Evolutionary conservation across 2,113 vertebrate genomes (phyloP), one percentile per base, ranked within the genome.

Genomic region (Eclectus roratus): DNA sequence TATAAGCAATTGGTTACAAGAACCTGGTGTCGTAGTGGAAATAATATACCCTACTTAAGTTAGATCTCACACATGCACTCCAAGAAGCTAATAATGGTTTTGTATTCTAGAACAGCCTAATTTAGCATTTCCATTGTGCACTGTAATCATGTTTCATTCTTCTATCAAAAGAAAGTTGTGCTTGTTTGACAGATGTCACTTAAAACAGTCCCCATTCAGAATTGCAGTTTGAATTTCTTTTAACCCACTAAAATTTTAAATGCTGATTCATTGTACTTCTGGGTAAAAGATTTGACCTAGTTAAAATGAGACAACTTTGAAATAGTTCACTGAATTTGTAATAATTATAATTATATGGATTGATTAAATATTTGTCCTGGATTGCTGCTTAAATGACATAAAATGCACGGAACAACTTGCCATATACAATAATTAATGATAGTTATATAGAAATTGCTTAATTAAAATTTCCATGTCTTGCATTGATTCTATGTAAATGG

Each of bases 111-210:
- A 78, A 61, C 37, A 70, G 44, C 31, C 97, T 96, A 97, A 98
- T 39, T 41, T 98, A 97, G 96, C 97, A 85, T 97, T 98, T 92
- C 98, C 95, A 77, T 98, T 98, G 94, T 98, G 98, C 96, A 97
- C 98, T 80, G 96, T 98, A 93, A 98, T 98, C 97, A 97, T 98
- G 96, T 97, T 98, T 98, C 98, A 98, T 95, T 98, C 98, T 78
- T 98, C 98, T 97, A 89, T 99, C 97, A 98, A 98, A 98, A 99
- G 98, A 98, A 98, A 98, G 98, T 98, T 97, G 82, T 84, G 35
- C 10, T 86, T 80, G 55, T 64, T 92, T 90, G 61, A 94, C 79
- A 91, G n/a, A 77, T 65, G 11, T 90, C 14, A 6, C 47, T 88
- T 93, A 49, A 93, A 82, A 85, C 46, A 90, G 41, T 81, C 29